Percentiles rank a stretch among this genome's conserved stretches.
Conservation (phyloP, 2,797 vertebrate genomes). For the Eulemur rubriventer region DNA sequence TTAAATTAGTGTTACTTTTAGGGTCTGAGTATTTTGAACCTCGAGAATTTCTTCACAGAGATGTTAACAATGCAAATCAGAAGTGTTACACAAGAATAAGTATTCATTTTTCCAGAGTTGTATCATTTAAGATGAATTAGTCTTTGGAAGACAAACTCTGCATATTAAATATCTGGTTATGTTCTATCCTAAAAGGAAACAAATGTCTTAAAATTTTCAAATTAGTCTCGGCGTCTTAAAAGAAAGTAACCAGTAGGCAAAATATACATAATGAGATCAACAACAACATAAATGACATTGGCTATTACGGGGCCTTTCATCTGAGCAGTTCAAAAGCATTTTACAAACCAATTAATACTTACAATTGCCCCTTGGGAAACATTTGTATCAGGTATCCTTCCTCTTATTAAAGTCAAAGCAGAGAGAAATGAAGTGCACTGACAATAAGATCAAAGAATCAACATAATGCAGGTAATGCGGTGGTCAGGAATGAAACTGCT, state of each 20-base stretch:
- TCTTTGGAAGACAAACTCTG: background rate
- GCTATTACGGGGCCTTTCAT: conserved; percentile 56
- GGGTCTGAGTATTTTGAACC: background rate
- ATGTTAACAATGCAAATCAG: background rate
- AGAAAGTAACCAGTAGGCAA: background rate
- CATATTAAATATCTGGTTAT: background rate
- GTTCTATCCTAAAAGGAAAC: conserved; percentile 23
- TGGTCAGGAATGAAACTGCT: background rate
- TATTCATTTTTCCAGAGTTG: background rate
- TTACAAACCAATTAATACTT: conserved; percentile 67
- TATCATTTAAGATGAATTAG: background rate
- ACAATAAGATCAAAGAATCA: conserved; percentile 67
- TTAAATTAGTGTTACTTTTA: background rate
- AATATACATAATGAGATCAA: conserved; percentile 18
- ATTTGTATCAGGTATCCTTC: conserved; percentile 13
- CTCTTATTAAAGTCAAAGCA: conserved; percentile 52
- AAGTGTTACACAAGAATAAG: background rate
- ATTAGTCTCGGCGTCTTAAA: background rate
- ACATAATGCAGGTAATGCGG: background rate
- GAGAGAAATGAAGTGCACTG: background rate
- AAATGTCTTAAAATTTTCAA: conserved; percentile 31
- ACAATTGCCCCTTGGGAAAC: conserved; percentile 43
- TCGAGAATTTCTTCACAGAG: background rate
- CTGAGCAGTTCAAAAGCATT: conserved; percentile 61
- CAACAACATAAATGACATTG: background rate